phyloP scores from a whole-genome alignment of 2,888 invertebrate species.

The Chymomyza amoena region DNA sequence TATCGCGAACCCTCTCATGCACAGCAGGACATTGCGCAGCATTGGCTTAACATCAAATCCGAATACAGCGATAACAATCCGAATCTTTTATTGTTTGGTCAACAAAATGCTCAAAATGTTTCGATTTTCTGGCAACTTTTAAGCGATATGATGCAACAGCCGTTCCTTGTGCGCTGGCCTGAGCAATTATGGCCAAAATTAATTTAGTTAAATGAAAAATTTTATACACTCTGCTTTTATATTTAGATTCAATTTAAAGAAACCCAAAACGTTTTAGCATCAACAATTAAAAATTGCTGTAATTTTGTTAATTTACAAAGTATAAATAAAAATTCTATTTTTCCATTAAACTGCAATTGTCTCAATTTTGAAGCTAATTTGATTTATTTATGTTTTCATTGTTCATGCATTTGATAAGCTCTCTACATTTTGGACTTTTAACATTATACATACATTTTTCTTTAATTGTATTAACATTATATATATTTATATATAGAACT shows the following conservation, averaged over 20 bases:
- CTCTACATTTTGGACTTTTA: constrained; percentile 52
- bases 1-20: constrained; percentile 26
- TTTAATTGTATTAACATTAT: constrained; percentile 23
- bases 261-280: constrained; percentile 5
- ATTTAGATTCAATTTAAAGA: constrained; percentile 11
- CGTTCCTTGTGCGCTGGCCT: constrained; percentile 59
- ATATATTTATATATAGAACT: constrained; percentile 7
- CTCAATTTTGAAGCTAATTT: constrained; percentile 23
- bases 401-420: constrained; percentile 36
- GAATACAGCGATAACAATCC: constrained; percentile 60
- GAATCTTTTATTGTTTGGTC: constrained; percentile 18
- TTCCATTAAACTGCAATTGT: neutral
- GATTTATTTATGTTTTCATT: constrained; percentile 21
- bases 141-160: constrained; percentile 58
- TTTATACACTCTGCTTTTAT: neutral
- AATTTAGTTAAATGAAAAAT: constrained; percentile 27
- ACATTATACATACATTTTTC: constrained; percentile 31
- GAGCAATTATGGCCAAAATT: constrained; percentile 48
- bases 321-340: constrained; percentile 3
- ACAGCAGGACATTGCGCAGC: constrained; percentile 38
- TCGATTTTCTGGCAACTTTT: constrained; percentile 70
- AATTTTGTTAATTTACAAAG: neutral
- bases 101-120: constrained; percentile 38
- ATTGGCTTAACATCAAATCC: constrained; percentile 74
- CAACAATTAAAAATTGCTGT: neutral